Evolutionary conservation across 2,888 invertebrate species (phyloP), one percentile per base, ranked within the genome.

Genomic region (Melanophora roralis): DNA sequence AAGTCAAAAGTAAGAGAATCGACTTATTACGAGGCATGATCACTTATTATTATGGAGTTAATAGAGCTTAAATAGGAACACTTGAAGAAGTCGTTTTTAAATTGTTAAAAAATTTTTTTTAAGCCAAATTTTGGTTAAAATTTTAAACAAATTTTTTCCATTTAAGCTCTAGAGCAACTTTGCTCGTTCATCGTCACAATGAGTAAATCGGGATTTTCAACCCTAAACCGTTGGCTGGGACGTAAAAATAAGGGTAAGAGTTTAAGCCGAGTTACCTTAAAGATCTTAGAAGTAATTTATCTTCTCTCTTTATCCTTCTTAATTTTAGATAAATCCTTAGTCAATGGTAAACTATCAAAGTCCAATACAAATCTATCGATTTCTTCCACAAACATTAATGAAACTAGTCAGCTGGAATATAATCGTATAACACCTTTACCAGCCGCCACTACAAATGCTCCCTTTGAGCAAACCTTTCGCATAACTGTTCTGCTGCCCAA

Each of bases 401-500:
- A 88, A 85, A 86, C 89, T 89, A 89, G 90, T 89, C 90, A 90
- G 84, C 85, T 89, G 86, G 89, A 89, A 82, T 89, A 89, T 78
- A 89, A 90, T 83, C 88, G 89, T 78, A 90, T 90, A 74, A 88
- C 89, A 3, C 89, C 90, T 11, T 82, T 89, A 73, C 88, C 89
- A 51, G 88, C 86, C 65, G 88, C 86, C 75, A 88, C 89, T 60
- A 89, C 87, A 69, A 90, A 89, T 85, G 90, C 90, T 12, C 90
- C 90, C 40, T 90, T 90, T 74, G 90, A 90, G 84, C 90, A 90
- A 83, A 90, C 89, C 12, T 90, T 90, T 74, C 89, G 90, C 72
- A 90, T 90, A 36, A 90, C 90, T 88, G 94, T 96, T 38, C 93
- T 95, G 86, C 91, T 96, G 84, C 96, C 96, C 36, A 92, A 94